Percentiles rank a stretch among this genome's conserved stretches.
Conservation (phyloP, 2,113 vertebrate species). For the Coptodon rendalli region DNA sequence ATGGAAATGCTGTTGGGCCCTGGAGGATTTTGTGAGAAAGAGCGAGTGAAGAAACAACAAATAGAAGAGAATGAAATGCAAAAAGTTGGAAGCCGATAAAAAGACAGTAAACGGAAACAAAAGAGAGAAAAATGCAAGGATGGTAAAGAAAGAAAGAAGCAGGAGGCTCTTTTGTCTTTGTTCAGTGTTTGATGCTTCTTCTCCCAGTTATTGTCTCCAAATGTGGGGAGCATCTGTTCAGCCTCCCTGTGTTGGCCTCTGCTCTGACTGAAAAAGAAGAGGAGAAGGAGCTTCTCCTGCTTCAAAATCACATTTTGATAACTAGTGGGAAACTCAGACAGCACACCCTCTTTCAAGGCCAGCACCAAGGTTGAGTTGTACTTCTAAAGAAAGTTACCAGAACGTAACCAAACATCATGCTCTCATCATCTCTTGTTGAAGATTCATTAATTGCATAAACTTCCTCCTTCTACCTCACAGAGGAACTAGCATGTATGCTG, state of each 20-base stretch:
- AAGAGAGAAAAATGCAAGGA: slow-evolving; percentile 14
- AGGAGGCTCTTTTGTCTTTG: slow-evolving; percentile 11
- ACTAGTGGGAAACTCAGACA: background rate
- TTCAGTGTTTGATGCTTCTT: slow-evolving; percentile 33
- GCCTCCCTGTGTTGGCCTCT: background rate
- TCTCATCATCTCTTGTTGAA: background rate
- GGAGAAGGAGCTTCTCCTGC: background rate
- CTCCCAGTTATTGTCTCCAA: slow-evolving; percentile 40
- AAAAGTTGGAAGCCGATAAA: slow-evolving; percentile 23
- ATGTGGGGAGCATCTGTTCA: slow-evolving; percentile 56
- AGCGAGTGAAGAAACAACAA: slow-evolving; percentile 8
- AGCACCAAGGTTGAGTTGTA: background rate
- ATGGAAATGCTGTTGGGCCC: background rate
- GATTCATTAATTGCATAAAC: background rate
- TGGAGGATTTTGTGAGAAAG: background rate
- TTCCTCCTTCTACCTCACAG: background rate
- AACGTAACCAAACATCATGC: background rate
- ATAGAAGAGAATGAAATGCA: background rate
- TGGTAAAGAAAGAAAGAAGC: background rate
- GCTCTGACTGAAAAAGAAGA: background rate
- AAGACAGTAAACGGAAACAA: slow-evolving; percentile 43
- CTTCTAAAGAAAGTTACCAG: background rate
- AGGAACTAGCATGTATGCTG: background rate
- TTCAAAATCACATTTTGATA: background rate
- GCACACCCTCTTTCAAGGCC: background rate